Conservation (phyloP, 2,797 vertebrate genomes). For the Mormyrops boulengeri region DNA sequence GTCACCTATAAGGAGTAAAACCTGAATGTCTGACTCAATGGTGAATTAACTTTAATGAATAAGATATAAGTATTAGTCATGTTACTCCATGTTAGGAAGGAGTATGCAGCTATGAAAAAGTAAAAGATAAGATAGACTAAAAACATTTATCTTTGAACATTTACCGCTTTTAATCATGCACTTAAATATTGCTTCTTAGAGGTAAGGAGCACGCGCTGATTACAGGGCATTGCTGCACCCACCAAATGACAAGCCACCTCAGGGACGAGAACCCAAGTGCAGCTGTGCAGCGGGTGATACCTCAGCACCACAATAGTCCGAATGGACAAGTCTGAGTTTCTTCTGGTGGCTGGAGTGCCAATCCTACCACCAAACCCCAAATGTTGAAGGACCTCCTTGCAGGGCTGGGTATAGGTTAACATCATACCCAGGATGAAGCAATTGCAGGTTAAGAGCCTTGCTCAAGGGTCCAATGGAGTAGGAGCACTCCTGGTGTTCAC, state of each 20-base stretch:
- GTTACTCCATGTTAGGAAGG: neutral
- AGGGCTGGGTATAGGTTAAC: neutral
- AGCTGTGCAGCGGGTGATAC: neutral
- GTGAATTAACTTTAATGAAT: slow-evolving; percentile 3
- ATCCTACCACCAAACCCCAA: neutral
- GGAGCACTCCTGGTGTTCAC: neutral
- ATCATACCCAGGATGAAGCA: neutral
- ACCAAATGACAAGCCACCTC: neutral
- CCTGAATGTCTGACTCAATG: neutral
- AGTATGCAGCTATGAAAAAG: neutral
- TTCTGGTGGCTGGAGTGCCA: neutral
- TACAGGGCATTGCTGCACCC: neutral
- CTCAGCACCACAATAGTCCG: neutral
- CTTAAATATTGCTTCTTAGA: neutral
- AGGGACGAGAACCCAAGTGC: neutral
- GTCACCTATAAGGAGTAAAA: neutral
- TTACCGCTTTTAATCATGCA: neutral
- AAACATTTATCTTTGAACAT: neutral
- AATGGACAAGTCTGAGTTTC: neutral
- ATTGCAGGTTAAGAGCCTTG: neutral
- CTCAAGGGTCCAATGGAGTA: neutral
- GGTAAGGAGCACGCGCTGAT: neutral
- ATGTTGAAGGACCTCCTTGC: neutral
- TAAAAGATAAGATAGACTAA: neutral
- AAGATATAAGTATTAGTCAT: neutral